Evolutionary conservation across 2,888 invertebrate genomes (phyloP).

Genomic region (Auanema sp.): DNA sequence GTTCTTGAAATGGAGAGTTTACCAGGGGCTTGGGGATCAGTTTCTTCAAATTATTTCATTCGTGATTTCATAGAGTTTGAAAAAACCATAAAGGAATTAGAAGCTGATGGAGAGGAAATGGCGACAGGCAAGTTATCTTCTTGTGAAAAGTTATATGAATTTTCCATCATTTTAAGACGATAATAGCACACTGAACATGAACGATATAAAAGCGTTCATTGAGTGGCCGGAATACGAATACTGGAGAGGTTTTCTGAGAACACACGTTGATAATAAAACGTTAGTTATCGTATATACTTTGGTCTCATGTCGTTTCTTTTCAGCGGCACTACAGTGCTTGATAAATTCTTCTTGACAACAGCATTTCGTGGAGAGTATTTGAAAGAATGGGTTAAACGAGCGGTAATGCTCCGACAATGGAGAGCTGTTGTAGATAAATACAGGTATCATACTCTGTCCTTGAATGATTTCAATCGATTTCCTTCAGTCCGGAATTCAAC

Average conservation of each 20-base stretch:
- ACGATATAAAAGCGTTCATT: constrained; percentile 42
- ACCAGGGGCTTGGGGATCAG: constrained; percentile 52
- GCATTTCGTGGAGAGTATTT: constrained; percentile 47
- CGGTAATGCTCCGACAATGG: constrained; percentile 45
- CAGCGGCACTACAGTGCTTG: constrained; percentile 17
- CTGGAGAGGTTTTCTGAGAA: constrained; percentile 52
- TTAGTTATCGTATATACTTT: neutral
- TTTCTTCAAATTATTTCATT: constrained; percentile 46
- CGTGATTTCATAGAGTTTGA: constrained; percentile 36
- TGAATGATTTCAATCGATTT: neutral
- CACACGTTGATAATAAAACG: constrained; percentile 23
- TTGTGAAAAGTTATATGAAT: neutral
- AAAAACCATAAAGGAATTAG: constrained; percentile 26
- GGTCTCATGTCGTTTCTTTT: constrained; percentile 1
- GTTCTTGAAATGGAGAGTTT: constrained; percentile 51
- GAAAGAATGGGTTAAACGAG: constrained; percentile 45
- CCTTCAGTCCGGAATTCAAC: constrained; percentile 44
- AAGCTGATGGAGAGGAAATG: constrained; percentile 20
- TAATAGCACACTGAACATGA: too few species aligned
- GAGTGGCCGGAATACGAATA: constrained; percentile 54
- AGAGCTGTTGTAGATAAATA: constrained; percentile 54
- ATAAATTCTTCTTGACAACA: constrained; percentile 51
- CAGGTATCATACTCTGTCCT: constrained; percentile 22
- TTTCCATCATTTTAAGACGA: neutral
- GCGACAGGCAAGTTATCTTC: neutral